Conservation (phyloP, 2,888 invertebrate genomes). For the Metallyticus violacea region DNA sequence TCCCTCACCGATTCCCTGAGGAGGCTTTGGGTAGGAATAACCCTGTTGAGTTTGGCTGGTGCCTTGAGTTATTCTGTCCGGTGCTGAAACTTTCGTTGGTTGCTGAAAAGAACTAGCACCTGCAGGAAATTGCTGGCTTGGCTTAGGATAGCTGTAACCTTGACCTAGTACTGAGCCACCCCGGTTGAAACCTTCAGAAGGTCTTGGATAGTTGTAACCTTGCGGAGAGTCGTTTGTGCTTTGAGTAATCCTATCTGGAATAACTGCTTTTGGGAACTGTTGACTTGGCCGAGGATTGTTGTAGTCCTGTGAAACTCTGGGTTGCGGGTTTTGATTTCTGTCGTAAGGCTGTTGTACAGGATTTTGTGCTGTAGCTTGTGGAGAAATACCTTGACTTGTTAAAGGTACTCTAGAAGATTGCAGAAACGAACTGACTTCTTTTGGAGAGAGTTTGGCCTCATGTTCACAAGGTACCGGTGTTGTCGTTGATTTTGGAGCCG, state of each 20-base stretch:
- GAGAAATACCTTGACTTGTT: too few relatives aligned
- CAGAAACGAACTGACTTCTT: not conserved
- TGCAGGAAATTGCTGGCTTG: not conserved
- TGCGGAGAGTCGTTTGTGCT: not conserved
- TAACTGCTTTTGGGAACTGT: not conserved
- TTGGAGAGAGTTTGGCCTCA: not conserved
- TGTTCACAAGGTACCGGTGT: not conserved
- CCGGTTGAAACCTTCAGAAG: not conserved
- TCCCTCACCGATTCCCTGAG: not conserved
- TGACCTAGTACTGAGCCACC: not conserved
- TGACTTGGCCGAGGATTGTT: not conserved
- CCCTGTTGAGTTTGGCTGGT: not conserved
- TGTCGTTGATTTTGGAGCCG: not conserved
- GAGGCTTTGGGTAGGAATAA: not conserved
- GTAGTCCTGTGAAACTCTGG: too few relatives aligned
- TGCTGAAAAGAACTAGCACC: not conserved
- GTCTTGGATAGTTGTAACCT: not conserved
- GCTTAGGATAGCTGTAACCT: not conserved
- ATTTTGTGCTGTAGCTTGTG: too few relatives aligned
- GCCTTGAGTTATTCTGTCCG: not conserved
- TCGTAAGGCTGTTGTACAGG: too few relatives aligned
- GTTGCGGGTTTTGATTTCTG: too few relatives aligned
- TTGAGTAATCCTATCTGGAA: not conserved
- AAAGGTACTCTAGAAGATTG: not conserved
- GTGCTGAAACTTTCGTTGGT: not conserved